Percentiles rank a stretch among this genome's conserved stretches.
These are phyloP conservation scores for Pristionchus japonicus DNA, from an alignment of 2,888 invertebrate genomes.

Conservation along the genomic window DNA sequence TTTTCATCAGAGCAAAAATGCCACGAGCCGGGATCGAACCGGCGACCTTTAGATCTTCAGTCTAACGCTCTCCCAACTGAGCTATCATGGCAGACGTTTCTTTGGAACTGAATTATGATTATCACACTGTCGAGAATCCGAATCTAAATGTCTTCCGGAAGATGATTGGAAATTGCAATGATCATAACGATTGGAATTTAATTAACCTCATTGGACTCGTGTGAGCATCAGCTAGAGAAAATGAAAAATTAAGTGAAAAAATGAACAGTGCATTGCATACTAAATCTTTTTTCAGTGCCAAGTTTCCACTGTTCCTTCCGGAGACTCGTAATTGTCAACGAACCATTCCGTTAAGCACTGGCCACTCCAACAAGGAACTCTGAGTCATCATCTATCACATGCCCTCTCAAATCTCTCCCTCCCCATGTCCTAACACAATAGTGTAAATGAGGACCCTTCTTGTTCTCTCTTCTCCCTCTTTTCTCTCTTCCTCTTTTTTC, in stretches of 20 bases:
- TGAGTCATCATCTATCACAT: not conserved
- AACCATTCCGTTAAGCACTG: too few relatives aligned
- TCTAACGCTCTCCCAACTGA: not conserved
- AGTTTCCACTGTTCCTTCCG: too few relatives aligned
- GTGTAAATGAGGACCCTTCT: slow-evolving; percentile 33
- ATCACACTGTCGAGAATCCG: not conserved
- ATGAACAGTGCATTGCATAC: too few relatives aligned
- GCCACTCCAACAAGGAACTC: too few relatives aligned
- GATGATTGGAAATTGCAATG: not conserved
- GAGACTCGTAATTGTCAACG: too few relatives aligned
- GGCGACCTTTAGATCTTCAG: not conserved
- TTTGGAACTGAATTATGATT: not conserved
- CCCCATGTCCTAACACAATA: slow-evolving; percentile 37
- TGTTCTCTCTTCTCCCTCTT: not conserved
- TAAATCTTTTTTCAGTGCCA: too few relatives aligned
- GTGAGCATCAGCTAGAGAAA: too few relatives aligned
- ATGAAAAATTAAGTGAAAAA: too few relatives aligned
- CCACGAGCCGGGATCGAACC: not conserved
- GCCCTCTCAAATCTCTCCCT: not conserved
- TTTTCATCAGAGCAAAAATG: not conserved
- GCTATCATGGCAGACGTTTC: not conserved
- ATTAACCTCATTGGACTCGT: too few relatives aligned
- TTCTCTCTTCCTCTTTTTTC: not conserved
- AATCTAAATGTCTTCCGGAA: not conserved
- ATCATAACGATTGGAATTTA: not conserved